Evolutionary conservation across 2,797 vertebrate species (phyloP), one percentile per base, ranked within the genome.

Genomic region (Xerus rutilus): DNA sequence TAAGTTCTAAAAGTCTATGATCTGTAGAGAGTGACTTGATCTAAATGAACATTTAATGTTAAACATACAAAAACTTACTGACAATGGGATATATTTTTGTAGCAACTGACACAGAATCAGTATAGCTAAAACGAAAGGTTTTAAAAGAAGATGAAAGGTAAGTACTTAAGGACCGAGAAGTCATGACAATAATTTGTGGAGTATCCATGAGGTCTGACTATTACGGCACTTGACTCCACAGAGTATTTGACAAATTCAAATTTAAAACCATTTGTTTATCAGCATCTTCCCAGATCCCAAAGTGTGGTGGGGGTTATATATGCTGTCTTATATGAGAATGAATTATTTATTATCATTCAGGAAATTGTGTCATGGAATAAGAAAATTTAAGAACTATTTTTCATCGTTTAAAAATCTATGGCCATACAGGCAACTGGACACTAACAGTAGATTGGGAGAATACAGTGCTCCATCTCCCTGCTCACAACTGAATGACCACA

Each of bases 41-140:
- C 43, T 78, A 87, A 67, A 62, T 8, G 59, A 28, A 64, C 28
- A 81, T 72, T 93, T 93, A 72, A 65, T 45, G 32, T 79, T 88
- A 93, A 85, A 89, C 45, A 81, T 45, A 69, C n/a, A 89, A 93
- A 96, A 95, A 81, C 13, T 20, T 67, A 86, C 10, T 87, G 43
- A 92, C 15, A 74, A 47, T 17, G 69, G 74, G 5, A 43, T 65
- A 30, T 25, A 70, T 25, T 70, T 95, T 30, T 92, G 30, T 78
- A 23, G 18, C 15, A 20, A 47, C 17, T 59, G 17, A 35, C 47
- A 76, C 3, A 76, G 72, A 93, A 95, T 39, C 30, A 5, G 2
- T 35, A 74, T 65, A 23, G 49, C 25, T 74, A 74, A 93, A 95
- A 43, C 15, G 69, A 10, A 21, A 67, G 2, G 11, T 82, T 91